Percentiles rank a stretch among this genome's conserved stretches.
phyloP scores from a whole-genome alignment of 2,797 vertebrate genomes.

The Anas georgica region DNA sequence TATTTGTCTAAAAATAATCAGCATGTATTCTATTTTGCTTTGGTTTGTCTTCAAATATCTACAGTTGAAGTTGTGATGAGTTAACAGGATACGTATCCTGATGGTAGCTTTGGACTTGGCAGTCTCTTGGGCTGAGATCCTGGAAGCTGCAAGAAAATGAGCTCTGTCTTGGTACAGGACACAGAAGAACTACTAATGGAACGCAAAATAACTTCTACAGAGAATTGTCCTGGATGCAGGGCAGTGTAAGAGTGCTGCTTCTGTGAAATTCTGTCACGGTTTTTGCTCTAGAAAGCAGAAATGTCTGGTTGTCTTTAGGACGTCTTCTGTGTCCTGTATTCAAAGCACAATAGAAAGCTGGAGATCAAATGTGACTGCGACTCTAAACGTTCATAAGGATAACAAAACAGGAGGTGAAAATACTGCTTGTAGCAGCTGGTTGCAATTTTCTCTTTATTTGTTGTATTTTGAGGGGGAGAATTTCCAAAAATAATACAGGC shows the following conservation, averaged over 20 bases:
- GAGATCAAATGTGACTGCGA: background rate
- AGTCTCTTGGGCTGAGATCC: background rate
- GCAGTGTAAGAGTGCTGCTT: background rate
- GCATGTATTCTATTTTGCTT: constrained; percentile 52
- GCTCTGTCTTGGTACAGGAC: background rate
- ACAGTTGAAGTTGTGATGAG: background rate
- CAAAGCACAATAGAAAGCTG: background rate
- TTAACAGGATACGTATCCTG: background rate
- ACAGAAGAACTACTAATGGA: background rate
- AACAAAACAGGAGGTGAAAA: background rate
- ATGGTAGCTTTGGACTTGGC: background rate
- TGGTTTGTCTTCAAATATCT: background rate
- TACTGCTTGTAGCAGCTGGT: background rate
- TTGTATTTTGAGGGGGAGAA: background rate
- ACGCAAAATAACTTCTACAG: background rate
- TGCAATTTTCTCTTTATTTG: background rate
- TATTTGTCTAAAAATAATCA: constrained; percentile 43
- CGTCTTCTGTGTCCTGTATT: constrained; percentile 1
- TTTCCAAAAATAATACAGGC: background rate
- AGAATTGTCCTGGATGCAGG: background rate
- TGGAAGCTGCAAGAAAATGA: background rate
- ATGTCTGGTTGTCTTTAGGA: background rate
- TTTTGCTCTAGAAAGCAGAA: background rate
- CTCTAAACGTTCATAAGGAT: background rate
- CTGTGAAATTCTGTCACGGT: background rate